Evolutionary conservation across 2,797 vertebrate species (phyloP).

Genomic region (Valencia hispanica): DNA sequence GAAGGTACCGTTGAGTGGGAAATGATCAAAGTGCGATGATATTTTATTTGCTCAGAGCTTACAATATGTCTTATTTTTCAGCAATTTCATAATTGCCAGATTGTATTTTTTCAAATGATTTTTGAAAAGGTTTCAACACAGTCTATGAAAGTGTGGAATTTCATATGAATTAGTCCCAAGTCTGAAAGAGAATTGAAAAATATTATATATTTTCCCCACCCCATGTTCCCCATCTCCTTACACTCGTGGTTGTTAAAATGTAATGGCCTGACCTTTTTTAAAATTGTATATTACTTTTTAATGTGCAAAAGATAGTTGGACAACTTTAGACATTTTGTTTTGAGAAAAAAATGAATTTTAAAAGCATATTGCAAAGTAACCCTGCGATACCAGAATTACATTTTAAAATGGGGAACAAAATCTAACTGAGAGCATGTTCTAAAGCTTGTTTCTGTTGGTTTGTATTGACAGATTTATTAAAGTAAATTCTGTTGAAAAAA

Average conservation of each 20-base stretch:
- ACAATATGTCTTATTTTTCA: conserved; percentile 20
- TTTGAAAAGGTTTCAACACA: not conserved
- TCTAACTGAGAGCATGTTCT: not conserved
- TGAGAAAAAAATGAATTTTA: not conserved
- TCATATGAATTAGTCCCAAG: not conserved
- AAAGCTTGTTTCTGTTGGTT: not conserved
- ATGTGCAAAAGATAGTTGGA: not conserved
- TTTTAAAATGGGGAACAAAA: too few relatives aligned
- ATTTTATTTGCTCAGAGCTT: conserved; percentile 20
- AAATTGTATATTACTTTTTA: not conserved
- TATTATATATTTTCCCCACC: not conserved
- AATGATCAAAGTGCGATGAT: conserved; percentile 24
- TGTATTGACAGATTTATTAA: not conserved
- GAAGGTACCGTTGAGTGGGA: conserved; percentile 25
- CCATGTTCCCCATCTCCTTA: not conserved
- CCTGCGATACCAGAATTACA: not conserved
- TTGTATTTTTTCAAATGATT: conserved; percentile 31
- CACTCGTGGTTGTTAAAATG: not conserved
- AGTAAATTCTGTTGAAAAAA: not conserved
- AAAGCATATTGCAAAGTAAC: not conserved
- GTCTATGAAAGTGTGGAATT: not conserved
- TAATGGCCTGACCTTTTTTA: not conserved
- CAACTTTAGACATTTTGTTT: not conserved
- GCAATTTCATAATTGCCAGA: conserved; percentile 13
- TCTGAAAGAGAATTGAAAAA: not conserved